Evolutionary conservation across 2,113 vertebrate species (phyloP).

Genomic region (Hydropotes inermis): DNA sequence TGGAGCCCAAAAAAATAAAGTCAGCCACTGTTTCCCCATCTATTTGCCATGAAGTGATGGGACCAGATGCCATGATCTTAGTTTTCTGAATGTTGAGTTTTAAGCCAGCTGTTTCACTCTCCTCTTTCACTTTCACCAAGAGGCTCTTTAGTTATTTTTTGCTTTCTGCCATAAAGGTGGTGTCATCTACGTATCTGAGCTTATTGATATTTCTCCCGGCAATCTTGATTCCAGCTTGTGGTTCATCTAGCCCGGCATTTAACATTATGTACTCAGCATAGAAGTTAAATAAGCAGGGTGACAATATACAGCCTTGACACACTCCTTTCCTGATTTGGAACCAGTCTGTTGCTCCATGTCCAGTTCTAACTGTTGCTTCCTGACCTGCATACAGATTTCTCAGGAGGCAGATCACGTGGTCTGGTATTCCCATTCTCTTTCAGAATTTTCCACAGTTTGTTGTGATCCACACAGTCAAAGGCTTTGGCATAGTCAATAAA

Average conservation of each 20-base stretch:
- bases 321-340: neutral
- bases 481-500: neutral
- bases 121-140: neutral
- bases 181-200: neutral
- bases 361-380: neutral
- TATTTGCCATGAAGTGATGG: neutral
- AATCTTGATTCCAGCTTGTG: neutral
- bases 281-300: neutral
- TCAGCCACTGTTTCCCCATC: neutral
- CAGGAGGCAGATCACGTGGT: neutral
- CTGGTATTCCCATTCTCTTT: neutral
- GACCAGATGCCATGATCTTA: neutral
- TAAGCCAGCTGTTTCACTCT: neutral
- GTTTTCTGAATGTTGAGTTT: neutral
- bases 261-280: neutral
- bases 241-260: neutral
- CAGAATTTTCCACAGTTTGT: neutral
- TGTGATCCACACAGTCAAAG: neutral
- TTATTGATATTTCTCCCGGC: neutral
- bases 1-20: neutral
- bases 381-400: neutral
- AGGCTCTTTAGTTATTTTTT: neutral
- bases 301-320: neutral
- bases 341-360: neutral
- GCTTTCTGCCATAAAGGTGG: neutral